Evolutionary conservation across 2,113 vertebrate species (phyloP), one percentile per base, ranked within the genome.

Genomic region (Agelaius tricolor): DNA sequence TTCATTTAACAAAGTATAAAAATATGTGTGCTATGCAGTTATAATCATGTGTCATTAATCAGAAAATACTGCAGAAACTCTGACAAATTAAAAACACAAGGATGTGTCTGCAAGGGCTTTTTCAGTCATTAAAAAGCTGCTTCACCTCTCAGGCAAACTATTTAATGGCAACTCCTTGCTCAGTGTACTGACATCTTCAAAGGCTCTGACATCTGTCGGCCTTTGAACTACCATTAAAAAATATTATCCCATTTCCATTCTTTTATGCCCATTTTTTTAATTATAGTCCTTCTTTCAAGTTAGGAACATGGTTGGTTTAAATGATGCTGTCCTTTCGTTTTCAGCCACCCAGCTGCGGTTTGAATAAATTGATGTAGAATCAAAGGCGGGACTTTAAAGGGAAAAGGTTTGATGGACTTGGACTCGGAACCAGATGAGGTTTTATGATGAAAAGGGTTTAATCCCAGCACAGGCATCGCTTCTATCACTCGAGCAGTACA

Each of bases 401-500:
- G 98, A 97, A 98, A 98, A 98, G 98, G 98, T 99, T 98, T 99
- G 99, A 99, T 99, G 99, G 99, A 99, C 99, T 98, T 98, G 98
- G 98, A 98, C 98, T 98, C 98, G 98, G 98, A 98, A 99, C 98
- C 99, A 99, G 99, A 99, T 99, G 99, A 99, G 99, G 98, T 98
- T 99, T 99, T 98, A 99, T 99, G 99, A 99, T 99, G 99, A 99
- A 99, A 99, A 99, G 98, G 98, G 98, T 98, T 98, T 99, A 99
- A 99, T 99, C 99, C 99, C 98, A 98, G 98, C 98, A 98, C 98
- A 99, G 98, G 98, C 99, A 98, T 98, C 98, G 98, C 98, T 98
- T 99, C 99, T 99, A 99, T 99, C 98, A 98, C 97, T 98, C 91
- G 96, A 98, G 97, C 98, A 98, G 98, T 99, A 99, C 99, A 99